Percentiles rank a stretch among this genome's conserved stretches.
Conservation (phyloP, 2,888 invertebrate species). For the Electrophaes corylata region DNA sequence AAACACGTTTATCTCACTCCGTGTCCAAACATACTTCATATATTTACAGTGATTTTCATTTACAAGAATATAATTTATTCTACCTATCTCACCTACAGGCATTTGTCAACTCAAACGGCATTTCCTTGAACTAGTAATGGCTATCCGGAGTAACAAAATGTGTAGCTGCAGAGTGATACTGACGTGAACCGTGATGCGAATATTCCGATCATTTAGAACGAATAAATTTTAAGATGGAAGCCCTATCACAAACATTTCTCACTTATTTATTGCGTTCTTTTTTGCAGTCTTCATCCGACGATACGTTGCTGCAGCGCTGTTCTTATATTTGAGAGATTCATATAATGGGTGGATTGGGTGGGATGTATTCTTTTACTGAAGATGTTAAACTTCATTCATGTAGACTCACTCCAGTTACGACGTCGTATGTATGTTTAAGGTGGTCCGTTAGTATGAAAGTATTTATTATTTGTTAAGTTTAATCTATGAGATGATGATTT, state of each 20-base stretch:
- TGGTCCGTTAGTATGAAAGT: background rate
- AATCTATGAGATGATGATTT: background rate
- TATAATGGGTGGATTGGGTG: background rate
- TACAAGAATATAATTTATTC: slow-evolving; percentile 7
- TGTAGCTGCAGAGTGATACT: too few relatives aligned
- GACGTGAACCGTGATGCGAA: background rate
- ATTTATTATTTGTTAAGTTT: too few relatives aligned
- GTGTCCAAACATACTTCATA: slow-evolving; percentile 8
- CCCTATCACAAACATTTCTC: background rate
- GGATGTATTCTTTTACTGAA: background rate
- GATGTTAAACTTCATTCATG: background rate
- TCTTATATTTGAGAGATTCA: background rate
- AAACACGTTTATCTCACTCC: slow-evolving; percentile 20
- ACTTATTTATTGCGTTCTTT: background rate
- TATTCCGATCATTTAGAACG: background rate
- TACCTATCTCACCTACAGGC: slow-evolving; percentile 4
- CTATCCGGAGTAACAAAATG: slow-evolving; percentile 2
- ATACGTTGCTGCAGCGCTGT: background rate
- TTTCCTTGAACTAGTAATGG: background rate
- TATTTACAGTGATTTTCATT: slow-evolving; percentile 20
- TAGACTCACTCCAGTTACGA: background rate
- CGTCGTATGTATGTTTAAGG: background rate
- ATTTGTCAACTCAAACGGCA: slow-evolving; percentile 13
- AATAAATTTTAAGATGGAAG: background rate
- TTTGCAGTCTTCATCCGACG: background rate